These are phyloP conservation scores for Xestia sexstrigata DNA, from an alignment of 2,888 invertebrate species.

Conservation along the genomic window DNA sequence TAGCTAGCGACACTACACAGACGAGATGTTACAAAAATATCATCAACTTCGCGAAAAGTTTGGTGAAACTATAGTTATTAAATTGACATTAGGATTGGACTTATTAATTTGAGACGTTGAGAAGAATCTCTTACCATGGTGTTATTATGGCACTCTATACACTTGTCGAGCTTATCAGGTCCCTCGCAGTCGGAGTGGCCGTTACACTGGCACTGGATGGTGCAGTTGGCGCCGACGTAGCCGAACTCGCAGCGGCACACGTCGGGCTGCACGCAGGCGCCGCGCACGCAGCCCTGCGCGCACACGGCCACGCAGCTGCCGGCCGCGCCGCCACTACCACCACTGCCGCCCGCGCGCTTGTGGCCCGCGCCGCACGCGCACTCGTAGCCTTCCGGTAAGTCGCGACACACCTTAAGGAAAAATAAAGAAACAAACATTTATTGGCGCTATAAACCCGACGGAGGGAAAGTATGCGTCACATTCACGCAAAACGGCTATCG, in stretches of 20 bases:
- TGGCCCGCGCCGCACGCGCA: slow-evolving; percentile 94
- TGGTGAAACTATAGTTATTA: neutral
- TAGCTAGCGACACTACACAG: neutral
- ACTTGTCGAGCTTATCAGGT: slow-evolving; percentile 95
- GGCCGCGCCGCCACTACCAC: slow-evolving; percentile 72
- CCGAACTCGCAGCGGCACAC: slow-evolving; percentile 98
- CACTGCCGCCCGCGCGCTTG: slow-evolving; percentile 87
- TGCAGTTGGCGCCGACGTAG: slow-evolving; percentile 98
- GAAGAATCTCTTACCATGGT: slow-evolving; percentile 92
- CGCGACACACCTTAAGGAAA: slow-evolving; percentile 93
- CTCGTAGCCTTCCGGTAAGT: slow-evolving; percentile 94
- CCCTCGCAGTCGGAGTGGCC: slow-evolving; percentile 98
- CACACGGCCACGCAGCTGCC: slow-evolving; percentile 95
- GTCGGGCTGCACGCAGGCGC: slow-evolving; percentile 95
- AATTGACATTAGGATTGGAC: neutral
- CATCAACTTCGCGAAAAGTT: no score
- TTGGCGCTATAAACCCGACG: no score
- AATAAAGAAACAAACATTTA: neutral
- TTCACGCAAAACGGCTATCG: neutral
- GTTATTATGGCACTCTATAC: slow-evolving; percentile 96
- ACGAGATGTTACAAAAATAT: neutral
- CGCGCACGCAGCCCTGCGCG: slow-evolving; percentile 96
- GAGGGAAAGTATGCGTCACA: neutral
- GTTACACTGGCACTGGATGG: slow-evolving; percentile 98
- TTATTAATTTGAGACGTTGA: neutral